Evolutionary conservation across 2,888 invertebrate genomes (phyloP).

Genomic region (Asteroscopus sphinx): DNA sequence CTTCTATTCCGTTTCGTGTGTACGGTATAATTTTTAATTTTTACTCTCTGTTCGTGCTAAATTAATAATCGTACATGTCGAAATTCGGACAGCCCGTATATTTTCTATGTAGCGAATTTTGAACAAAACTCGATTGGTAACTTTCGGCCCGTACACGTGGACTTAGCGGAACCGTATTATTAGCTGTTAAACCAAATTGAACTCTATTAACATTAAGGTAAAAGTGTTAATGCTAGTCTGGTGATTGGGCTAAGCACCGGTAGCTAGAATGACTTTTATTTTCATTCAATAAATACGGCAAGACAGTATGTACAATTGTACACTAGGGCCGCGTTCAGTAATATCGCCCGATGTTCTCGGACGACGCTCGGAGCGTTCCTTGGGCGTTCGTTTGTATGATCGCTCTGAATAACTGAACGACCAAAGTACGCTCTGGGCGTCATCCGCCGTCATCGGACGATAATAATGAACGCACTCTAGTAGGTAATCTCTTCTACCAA

Average conservation of each 20-base stretch:
- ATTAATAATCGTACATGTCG: constrained; percentile 59
- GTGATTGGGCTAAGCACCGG: constrained; percentile 33
- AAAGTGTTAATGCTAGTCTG: constrained; percentile 31
- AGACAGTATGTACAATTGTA: too few relatives aligned
- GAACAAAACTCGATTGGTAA: constrained; percentile 54
- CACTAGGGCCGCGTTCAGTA: too few relatives aligned
- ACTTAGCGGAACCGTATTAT: constrained; percentile 39
- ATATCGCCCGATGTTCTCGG: too few relatives aligned
- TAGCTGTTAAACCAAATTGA: constrained; percentile 39
- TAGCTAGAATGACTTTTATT: constrained; percentile 56
- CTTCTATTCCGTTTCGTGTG: constrained; percentile 69
- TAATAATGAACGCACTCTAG: too few relatives aligned
- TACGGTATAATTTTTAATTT: constrained; percentile 69
- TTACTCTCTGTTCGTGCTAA: constrained; percentile 59
- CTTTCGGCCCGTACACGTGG: constrained; percentile 44
- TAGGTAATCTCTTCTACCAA: too few relatives aligned
- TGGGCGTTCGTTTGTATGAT: too few relatives aligned
- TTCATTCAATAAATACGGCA: constrained; percentile 53
- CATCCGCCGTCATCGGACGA: too few relatives aligned
- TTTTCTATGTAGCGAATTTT: constrained; percentile 53
- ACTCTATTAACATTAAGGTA: constrained; percentile 26
- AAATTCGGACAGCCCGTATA: constrained; percentile 52
- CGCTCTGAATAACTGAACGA: too few relatives aligned
- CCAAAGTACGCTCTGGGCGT: too few relatives aligned
- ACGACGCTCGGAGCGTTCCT: too few relatives aligned